Percentiles rank a stretch among this genome's conserved stretches.
Conservation (phyloP, 1,140 invertebrate species). For the Drosophila malerkotliana region DNA sequence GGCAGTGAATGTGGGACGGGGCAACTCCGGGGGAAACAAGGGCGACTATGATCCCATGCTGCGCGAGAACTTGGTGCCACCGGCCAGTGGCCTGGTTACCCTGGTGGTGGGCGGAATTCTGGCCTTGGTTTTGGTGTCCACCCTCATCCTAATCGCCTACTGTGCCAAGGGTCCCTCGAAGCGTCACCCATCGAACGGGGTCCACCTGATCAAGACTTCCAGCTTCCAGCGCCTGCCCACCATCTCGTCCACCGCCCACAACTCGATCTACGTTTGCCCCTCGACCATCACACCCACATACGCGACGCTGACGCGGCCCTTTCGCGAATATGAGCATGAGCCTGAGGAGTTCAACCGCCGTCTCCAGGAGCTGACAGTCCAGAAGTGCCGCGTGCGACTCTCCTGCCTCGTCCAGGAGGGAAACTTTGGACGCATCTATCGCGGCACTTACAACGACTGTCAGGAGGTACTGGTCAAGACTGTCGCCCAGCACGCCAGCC, state of each 20-base stretch:
- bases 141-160: slow-evolving; percentile 79
- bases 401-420: slow-evolving; percentile 92
- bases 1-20: slow-evolving; percentile 42
- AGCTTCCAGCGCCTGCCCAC: slow-evolving; percentile 82
- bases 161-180: slow-evolving; percentile 82
- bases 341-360: slow-evolving; percentile 83
- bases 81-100: slow-evolving; percentile 73
- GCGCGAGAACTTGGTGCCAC: slow-evolving; percentile 73
- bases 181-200: slow-evolving; percentile 72
- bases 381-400: slow-evolving; percentile 89
- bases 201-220: slow-evolving; percentile 80
- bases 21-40: slow-evolving; percentile 39
- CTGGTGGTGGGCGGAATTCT: slow-evolving; percentile 77
- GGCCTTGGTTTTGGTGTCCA: slow-evolving; percentile 74
- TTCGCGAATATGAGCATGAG: slow-evolving; percentile 82
- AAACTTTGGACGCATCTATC: slow-evolving; percentile 96
- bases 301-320: slow-evolving; percentile 79
- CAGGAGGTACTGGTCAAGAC: slow-evolving; percentile 95
- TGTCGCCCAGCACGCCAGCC: slow-evolving; percentile 88
- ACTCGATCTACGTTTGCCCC: slow-evolving; percentile 82
- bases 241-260: slow-evolving; percentile 77
- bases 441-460: slow-evolving; percentile 90
- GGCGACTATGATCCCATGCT: slow-evolving; percentile 76
- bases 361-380: slow-evolving; percentile 81
- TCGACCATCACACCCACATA: slow-evolving; percentile 80